phyloP scores from a whole-genome alignment of 2,888 invertebrate species.

The Ceriagrion tenellum region DNA sequence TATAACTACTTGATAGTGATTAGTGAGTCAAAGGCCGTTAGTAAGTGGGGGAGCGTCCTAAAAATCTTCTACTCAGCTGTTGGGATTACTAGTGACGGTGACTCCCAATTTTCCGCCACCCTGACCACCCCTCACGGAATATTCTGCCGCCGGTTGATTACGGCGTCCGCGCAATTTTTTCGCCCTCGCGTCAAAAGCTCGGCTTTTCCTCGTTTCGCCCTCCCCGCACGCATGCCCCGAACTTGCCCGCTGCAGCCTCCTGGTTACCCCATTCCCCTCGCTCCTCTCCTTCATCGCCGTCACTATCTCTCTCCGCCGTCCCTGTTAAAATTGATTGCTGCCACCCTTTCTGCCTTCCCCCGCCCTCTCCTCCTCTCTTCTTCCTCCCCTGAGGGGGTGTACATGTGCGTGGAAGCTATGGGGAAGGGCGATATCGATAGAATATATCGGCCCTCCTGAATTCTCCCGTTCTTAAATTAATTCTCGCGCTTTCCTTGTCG shows the following conservation, averaged over 20 bases:
- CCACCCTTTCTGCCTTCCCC: background rate
- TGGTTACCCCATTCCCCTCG: background rate
- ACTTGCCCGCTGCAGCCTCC: background rate
- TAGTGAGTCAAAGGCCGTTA: too few relatives aligned
- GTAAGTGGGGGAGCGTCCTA: too few relatives aligned
- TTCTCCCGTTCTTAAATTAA: too few relatives aligned
- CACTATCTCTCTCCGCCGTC: background rate
- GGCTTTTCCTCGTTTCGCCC: background rate
- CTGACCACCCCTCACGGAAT: too few relatives aligned
- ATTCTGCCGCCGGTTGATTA: too few relatives aligned
- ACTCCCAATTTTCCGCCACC: too few relatives aligned
- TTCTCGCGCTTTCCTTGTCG: too few relatives aligned
- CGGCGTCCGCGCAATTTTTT: background rate
- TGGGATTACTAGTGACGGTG: too few relatives aligned
- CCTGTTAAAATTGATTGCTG: constrained; percentile 50
- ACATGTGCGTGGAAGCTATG: background rate
- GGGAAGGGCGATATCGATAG: background rate
- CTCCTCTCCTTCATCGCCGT: too few relatives aligned
- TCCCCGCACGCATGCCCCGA: background rate
- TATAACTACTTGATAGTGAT: too few relatives aligned
- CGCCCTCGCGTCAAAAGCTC: background rate
- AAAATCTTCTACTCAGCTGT: too few relatives aligned
- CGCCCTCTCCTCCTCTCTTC: background rate
- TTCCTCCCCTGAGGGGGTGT: background rate
- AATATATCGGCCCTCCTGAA: background rate